These are phyloP conservation scores for Allobates femoralis DNA, from an alignment of 2,797 vertebrate genomes.

Conservation along the genomic window DNA sequence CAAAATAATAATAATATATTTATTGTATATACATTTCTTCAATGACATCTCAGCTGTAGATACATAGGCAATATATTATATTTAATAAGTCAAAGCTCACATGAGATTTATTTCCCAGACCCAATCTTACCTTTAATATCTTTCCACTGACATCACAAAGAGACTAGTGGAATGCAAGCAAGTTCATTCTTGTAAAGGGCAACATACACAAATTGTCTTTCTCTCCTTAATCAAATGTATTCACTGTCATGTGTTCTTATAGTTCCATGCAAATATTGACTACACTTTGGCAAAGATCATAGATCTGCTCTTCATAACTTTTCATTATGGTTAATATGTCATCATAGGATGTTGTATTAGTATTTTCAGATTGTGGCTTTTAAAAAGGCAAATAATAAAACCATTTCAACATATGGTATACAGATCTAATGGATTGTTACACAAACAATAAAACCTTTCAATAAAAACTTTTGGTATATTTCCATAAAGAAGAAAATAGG, in stretches of 20 bases:
- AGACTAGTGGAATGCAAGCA: conserved; percentile 25
- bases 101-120: not conserved
- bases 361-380: too few relatives aligned
- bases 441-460: not conserved
- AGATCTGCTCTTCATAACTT: not conserved
- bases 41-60: not conserved
- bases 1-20: not conserved
- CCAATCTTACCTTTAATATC: not conserved
- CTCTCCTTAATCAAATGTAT: not conserved
- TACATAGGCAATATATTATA: not conserved
- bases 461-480: not conserved
- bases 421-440: not conserved
- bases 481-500: too few relatives aligned
- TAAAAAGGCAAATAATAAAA: not conserved
- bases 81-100: not conserved
- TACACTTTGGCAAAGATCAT: not conserved
- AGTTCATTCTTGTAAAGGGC: conserved; percentile 9
- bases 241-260: not conserved
- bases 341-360: too few relatives aligned
- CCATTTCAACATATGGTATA: not conserved
- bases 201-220: not conserved
- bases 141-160: conserved; percentile 7
- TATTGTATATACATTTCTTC: not conserved
- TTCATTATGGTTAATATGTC: not conserved
- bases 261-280: not conserved